phyloP scores from a whole-genome alignment of 2,113 vertebrate genomes.

The Dipodomys ordii region DNA sequence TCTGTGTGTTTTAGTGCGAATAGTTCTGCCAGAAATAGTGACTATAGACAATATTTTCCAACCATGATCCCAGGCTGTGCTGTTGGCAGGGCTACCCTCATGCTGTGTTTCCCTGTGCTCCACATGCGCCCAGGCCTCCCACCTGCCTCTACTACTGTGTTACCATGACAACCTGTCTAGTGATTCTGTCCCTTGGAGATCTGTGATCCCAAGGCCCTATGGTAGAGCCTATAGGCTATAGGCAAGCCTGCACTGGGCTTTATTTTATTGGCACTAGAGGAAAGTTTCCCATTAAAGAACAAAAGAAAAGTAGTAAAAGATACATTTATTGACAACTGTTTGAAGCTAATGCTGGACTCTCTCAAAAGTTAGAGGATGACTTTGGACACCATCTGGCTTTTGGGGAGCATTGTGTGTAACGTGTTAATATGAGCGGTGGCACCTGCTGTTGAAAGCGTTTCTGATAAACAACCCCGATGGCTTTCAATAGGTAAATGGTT shows the following conservation, averaged over 20 bases:
- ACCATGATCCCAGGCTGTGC: neutral
- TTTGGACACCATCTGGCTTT: neutral
- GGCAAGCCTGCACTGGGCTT: neutral
- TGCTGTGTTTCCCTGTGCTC: neutral
- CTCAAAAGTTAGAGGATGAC: neutral
- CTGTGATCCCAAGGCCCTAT: neutral
- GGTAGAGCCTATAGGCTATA: neutral
- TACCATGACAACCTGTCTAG: constrained; percentile 23
- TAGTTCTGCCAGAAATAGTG: neutral
- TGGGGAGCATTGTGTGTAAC: neutral
- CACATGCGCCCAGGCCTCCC: neutral
- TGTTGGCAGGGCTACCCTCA: neutral
- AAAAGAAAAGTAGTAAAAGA: constrained; percentile 46
- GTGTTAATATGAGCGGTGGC: neutral
- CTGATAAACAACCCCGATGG: neutral
- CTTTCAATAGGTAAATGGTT: neutral
- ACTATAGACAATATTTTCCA: constrained; percentile 46
- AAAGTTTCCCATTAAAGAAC: constrained; percentile 24
- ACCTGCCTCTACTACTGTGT: neutral
- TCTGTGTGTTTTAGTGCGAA: constrained; percentile 10
- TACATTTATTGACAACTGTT: constrained; percentile 40
- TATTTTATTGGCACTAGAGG: neutral
- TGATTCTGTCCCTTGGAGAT: neutral
- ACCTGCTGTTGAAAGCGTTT: neutral
- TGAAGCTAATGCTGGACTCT: neutral